Conservation (phyloP, 2,888 invertebrate species). For the Quadriops clusia region DNA sequence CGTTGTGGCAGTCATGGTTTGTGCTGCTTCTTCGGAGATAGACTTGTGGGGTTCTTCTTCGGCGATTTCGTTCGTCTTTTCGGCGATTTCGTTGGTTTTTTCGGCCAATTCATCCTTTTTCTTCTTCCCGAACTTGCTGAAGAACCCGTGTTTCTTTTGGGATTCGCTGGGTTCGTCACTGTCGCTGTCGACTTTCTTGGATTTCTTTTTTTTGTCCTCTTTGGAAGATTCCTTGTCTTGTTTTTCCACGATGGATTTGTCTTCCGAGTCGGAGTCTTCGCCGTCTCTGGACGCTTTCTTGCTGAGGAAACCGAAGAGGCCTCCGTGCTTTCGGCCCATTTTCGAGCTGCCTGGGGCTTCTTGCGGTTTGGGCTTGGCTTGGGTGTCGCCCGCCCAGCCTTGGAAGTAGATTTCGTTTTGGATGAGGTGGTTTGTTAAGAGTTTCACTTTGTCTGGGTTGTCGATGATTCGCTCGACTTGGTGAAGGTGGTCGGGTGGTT, state of each 20-base stretch:
- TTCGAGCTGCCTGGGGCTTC: constrained; percentile 22
- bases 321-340: constrained; percentile 24
- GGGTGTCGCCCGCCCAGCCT: constrained; percentile 26
- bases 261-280: constrained; percentile 26
- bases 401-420: constrained; percentile 27
- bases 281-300: constrained; percentile 29
- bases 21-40: constrained; percentile 9
- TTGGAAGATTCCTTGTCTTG: constrained; percentile 30
- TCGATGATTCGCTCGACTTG: constrained; percentile 5
- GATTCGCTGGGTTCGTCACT: constrained; percentile 16
- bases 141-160: constrained; percentile 18
- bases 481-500: constrained; percentile 17
- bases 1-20: constrained; percentile 18
- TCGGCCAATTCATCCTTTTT: constrained; percentile 16
- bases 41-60: neutral
- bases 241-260: constrained; percentile 28
- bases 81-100: constrained; percentile 9
- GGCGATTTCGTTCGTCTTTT: constrained; percentile 1
- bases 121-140: constrained; percentile 21
- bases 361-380: too few species aligned
- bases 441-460: constrained; percentile 19
- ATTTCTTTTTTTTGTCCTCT: constrained; percentile 18
- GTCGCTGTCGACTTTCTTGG: constrained; percentile 7
- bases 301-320: constrained; percentile 28
- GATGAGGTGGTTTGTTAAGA: constrained; percentile 26